These are phyloP conservation scores for Tillus elongatus DNA, from an alignment of 2,888 invertebrate species.

Conservation along the genomic window DNA sequence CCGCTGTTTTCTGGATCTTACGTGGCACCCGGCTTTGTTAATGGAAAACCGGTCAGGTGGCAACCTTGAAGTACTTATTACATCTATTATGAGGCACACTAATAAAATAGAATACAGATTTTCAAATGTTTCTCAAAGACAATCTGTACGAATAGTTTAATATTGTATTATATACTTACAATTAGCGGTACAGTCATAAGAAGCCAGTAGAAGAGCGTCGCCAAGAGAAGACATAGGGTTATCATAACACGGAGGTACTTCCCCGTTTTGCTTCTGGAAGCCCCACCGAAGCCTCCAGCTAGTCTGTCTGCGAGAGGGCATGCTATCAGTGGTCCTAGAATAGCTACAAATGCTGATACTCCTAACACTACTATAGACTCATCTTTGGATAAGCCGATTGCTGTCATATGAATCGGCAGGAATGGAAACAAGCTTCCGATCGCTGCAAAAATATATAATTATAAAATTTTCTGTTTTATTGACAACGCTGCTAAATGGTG, in stretches of 20 bases:
- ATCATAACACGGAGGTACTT: conserved; percentile 59
- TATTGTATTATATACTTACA: conserved; percentile 36
- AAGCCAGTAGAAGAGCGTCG: conserved; percentile 59
- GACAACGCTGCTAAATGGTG: too few relatives aligned
- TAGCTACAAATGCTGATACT: conserved; percentile 67
- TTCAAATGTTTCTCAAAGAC: too few relatives aligned
- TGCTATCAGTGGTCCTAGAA: conserved; percentile 67
- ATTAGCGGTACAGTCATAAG: conserved; percentile 59
- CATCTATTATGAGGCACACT: too few relatives aligned
- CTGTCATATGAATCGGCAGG: conserved; percentile 67
- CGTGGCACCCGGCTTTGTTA: too few relatives aligned
- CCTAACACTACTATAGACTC: conserved; percentile 72
- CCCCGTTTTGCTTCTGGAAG: conserved; percentile 45
- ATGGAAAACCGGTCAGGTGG: too few relatives aligned
- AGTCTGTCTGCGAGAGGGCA: conserved; percentile 72
- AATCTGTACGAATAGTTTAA: too few relatives aligned
- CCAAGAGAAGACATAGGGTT: conserved; percentile 56
- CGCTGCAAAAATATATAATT: conserved; percentile 49
- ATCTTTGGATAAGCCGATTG: conserved; percentile 61
- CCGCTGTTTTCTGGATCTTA: too few relatives aligned
- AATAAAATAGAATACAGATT: neutral
- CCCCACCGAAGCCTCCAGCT: conserved; percentile 41
- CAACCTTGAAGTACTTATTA: too few relatives aligned
- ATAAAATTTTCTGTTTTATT: too few relatives aligned
- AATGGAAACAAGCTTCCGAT: conserved; percentile 75